These are phyloP conservation scores for Leptodactylus fallax DNA, from an alignment of 2,797 vertebrate genomes.

Conservation along the genomic window DNA sequence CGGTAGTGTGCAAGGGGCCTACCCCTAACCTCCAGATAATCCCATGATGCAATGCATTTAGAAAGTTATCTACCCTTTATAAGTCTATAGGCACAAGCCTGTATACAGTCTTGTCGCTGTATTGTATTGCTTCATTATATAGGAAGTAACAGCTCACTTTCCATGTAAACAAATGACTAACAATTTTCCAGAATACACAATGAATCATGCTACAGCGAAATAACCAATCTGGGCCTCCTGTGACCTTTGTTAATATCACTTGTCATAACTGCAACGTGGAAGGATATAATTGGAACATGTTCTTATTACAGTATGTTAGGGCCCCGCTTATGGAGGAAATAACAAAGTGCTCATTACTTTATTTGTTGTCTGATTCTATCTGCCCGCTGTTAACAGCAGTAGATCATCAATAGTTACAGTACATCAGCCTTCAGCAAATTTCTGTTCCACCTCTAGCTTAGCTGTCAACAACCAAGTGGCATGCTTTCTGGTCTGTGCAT, in stretches of 20 bases:
- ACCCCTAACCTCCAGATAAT: too few relatives aligned
- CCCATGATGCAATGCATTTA: too few relatives aligned
- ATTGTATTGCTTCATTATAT: too few relatives aligned
- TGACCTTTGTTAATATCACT: conserved; percentile 4
- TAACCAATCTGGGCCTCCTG: not conserved
- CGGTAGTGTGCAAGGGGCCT: too few relatives aligned
- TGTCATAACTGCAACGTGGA: not conserved
- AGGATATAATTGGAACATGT: not conserved
- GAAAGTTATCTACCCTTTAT: too few relatives aligned
- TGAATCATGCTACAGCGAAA: not conserved
- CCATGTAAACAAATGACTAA: not conserved
- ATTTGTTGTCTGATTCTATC: conserved; percentile 25
- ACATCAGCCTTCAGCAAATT: conserved; percentile 48
- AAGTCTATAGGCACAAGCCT: too few relatives aligned
- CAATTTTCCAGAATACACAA: not conserved
- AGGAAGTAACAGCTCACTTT: too few relatives aligned
- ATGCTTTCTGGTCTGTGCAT: conserved; percentile 43
- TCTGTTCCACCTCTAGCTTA: conserved; percentile 36
- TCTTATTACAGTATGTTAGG: not conserved
- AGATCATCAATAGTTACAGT: conserved; percentile 44
- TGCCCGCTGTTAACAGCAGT: conserved; percentile 24
- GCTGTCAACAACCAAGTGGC: conserved; percentile 46
- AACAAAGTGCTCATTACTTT: conserved; percentile 33
- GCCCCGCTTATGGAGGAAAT: not conserved
- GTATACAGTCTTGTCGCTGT: too few relatives aligned